Percentiles rank a stretch among this genome's conserved stretches.
Conservation (phyloP, 2,113 vertebrate genomes). For the Regulus satrapa region DNA sequence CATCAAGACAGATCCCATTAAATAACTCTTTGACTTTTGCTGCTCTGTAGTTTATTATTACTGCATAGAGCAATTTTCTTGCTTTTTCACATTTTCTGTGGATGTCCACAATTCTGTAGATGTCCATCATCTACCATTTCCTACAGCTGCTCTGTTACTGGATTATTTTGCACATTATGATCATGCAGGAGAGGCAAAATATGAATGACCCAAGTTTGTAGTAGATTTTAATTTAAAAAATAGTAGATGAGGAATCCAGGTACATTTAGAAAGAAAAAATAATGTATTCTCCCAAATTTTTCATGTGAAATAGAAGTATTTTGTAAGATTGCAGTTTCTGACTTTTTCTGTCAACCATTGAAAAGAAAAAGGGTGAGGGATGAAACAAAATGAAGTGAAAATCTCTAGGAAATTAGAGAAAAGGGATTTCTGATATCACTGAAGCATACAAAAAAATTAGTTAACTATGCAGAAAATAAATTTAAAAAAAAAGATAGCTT, state of each 20-base stretch:
- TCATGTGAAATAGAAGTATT: not conserved
- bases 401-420: not conserved
- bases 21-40: not conserved
- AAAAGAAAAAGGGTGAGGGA: not conserved
- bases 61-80: not conserved
- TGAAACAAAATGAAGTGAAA: not conserved
- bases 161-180: not conserved
- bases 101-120: too few species aligned
- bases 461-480: not conserved
- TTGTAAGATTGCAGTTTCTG: not conserved
- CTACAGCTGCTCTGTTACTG: not conserved
- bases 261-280: not conserved
- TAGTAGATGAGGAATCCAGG: not conserved
- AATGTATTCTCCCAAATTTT: not conserved
- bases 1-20: not conserved
- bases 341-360: not conserved
- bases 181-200: not conserved
- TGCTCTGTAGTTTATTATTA: not conserved
- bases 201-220: not conserved
- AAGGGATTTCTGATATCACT: not conserved
- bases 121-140: not conserved
- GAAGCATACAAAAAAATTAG: not conserved
- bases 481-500: not conserved
- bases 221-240: not conserved
- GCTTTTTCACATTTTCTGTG: not conserved